Evolutionary conservation across 1,140 invertebrate species (phyloP).

Genomic region (Heliconius himera): DNA sequence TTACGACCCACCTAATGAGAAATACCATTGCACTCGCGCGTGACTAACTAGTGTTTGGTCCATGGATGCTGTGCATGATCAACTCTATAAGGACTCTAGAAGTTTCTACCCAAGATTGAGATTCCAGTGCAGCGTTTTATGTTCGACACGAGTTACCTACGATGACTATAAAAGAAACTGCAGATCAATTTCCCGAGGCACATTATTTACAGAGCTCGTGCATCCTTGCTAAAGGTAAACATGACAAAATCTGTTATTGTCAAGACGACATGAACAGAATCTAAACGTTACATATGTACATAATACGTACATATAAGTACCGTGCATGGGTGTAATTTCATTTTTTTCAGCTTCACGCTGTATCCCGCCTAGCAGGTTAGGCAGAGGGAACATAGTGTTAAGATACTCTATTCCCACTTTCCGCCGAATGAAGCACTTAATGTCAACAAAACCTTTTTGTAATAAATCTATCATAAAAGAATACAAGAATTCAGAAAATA

Average conservation of each 20-base stretch:
- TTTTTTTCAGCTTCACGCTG: too few relatives aligned
- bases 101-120: conserved; percentile 23
- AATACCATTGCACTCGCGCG: conserved; percentile 64
- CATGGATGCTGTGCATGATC: conserved; percentile 33
- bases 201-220: conserved; percentile 42
- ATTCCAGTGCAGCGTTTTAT: conserved; percentile 19
- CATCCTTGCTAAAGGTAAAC: conserved; percentile 36
- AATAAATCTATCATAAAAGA: conserved; percentile 28
- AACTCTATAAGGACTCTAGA: conserved; percentile 18
- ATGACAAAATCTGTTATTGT: conserved; percentile 38
- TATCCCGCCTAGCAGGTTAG: too few relatives aligned
- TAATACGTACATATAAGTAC: conserved; percentile 7
- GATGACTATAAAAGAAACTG: conserved; percentile 37
- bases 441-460: conserved; percentile 1
- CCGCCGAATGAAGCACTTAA: not conserved
- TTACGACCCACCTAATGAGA: conserved; percentile 75
- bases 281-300: conserved; percentile 16
- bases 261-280: conserved; percentile 26
- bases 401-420: too few relatives aligned
- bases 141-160: conserved; percentile 29
- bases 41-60: conserved; percentile 65
- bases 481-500: conserved; percentile 8
- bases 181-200: conserved; percentile 44
- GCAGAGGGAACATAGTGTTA: too few relatives aligned
- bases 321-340: not conserved